A percentile compares a stretch with the other conserved stretches of the same genome.
phyloP scores from a whole-genome alignment of 2,888 invertebrate genomes.

The Eubasilissa splendida region DNA sequence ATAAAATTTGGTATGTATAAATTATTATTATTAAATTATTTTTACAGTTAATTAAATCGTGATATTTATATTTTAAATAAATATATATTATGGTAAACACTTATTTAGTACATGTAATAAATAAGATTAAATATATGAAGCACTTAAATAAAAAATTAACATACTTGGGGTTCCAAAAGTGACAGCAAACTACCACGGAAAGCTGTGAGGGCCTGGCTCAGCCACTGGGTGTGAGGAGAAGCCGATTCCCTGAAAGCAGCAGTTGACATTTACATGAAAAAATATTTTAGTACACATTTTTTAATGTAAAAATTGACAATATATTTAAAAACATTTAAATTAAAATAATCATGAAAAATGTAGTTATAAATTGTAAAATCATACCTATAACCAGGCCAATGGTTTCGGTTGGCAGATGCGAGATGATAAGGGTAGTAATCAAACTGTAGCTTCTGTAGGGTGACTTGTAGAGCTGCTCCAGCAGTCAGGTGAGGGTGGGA shows the following conservation, averaged over 20 bases:
- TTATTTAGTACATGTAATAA: too few species aligned
- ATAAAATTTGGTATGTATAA: too few species aligned
- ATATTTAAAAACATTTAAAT: too few species aligned
- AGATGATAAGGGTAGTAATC: constrained; percentile 98
- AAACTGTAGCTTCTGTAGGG: constrained; percentile 87
- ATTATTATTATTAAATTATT: too few species aligned
- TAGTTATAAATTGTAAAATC: neutral
- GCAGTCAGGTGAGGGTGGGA: constrained; percentile 87
- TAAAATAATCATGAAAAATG: too few species aligned
- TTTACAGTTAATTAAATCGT: too few species aligned
- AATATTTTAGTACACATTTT: too few species aligned
- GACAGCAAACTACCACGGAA: constrained; percentile 86
- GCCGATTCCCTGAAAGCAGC: constrained; percentile 76
- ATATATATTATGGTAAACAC: too few species aligned
- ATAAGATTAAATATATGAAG: too few species aligned
- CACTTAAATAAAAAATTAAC: neutral
- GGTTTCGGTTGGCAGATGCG: constrained; percentile 88
- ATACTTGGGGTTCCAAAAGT: constrained; percentile 76
- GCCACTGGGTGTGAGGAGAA: constrained; percentile 88
- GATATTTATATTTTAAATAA: too few species aligned
- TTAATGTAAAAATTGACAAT: too few species aligned
- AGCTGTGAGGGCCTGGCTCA: constrained; percentile 85
- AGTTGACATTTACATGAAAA: too few species aligned
- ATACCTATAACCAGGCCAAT: constrained; percentile 87
- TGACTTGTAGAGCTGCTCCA: constrained; percentile 95